Base-by-base conservation (phyloP, 1,140 invertebrate species). In the Babylonia areolata region DNA sequence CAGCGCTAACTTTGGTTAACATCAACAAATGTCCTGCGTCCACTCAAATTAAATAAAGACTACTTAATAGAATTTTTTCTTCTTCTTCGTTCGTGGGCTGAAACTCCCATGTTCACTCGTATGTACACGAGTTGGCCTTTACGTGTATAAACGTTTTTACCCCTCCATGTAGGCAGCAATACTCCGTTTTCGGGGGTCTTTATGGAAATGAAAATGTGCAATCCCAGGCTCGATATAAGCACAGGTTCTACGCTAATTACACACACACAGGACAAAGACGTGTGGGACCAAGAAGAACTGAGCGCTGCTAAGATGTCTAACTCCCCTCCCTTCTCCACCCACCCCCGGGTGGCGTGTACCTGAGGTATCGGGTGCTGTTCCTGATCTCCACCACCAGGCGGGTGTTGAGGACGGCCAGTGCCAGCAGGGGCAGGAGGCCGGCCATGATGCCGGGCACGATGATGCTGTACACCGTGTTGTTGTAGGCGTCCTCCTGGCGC, bases 351-450 rank as follows among this genome's bases (percentile, higher is more conserved):
- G 9, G 9, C 31, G 0, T 35, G 11, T 6, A 73, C 35, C 35
- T 73, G 2, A 93, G 93, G 91, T 90, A 94, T 71, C 88, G 90
- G 37, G 90, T 93, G 82, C 90, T 93, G 69, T 91, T 88, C 58
- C 88, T 96, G 17, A 97, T 96, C 69, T 96, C 95, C 83, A 95
- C 93, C 15, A 97, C 96, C 28, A 97, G 95, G 88, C 97, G 96
- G 69, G 95, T 95, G 92, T 97, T 97, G 90, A 97, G 96, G 28
- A 96, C 95, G 23, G 95, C 94, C 80, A 97, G 93, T 5, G 96
- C 91, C 2, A 96, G 87, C 20, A 97, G 94, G 0, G 97, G 97
- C 31, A 97, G 89, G 17, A 97, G 84, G 12, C 90, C 93, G 12
- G 96, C 95, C 88, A 97, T 96, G 0, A 95, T 93, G 17, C 96